Evolutionary conservation across 2,888 invertebrate species (phyloP).

Genomic region (Idaea straminata): DNA sequence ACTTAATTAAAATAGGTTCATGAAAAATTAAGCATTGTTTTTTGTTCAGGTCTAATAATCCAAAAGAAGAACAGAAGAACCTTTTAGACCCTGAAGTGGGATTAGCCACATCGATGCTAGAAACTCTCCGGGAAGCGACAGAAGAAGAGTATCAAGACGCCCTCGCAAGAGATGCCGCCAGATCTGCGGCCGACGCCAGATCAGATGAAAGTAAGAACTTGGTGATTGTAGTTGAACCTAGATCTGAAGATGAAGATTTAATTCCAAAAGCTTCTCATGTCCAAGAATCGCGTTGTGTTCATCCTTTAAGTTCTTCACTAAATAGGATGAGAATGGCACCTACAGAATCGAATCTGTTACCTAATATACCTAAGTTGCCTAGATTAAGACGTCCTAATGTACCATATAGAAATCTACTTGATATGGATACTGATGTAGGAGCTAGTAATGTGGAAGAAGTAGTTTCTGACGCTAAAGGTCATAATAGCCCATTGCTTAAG

Average conservation of each 20-base stretch:
- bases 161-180: slow-evolving; percentile 60
- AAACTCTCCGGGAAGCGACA: slow-evolving; percentile 64
- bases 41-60: slow-evolving; percentile 40
- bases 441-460: slow-evolving; percentile 52
- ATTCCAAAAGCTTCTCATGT: slow-evolving; percentile 50
- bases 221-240: slow-evolving; percentile 53
- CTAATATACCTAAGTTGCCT: slow-evolving; percentile 37
- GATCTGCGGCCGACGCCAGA: slow-evolving; percentile 37
- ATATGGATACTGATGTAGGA: slow-evolving; percentile 46
- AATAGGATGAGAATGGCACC: slow-evolving; percentile 21
- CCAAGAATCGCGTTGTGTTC: slow-evolving; percentile 48
- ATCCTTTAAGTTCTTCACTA: slow-evolving; percentile 35
- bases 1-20: too few species aligned
- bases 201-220: slow-evolving; percentile 48
- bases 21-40: background rate
- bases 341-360: slow-evolving; percentile 31
- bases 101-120: slow-evolving; percentile 64
- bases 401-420: slow-evolving; percentile 35
- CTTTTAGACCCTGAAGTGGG: slow-evolving; percentile 68
- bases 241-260: slow-evolving; percentile 29
- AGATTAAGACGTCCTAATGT: slow-evolving; percentile 27
- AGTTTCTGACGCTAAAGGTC: slow-evolving; percentile 19
- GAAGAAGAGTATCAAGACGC: slow-evolving; percentile 68
- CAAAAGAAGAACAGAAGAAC: slow-evolving; percentile 54
- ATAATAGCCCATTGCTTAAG: background rate